Evolutionary conservation across 2,888 invertebrate genomes (phyloP).

Genomic region (Chrysodeixis includens): DNA sequence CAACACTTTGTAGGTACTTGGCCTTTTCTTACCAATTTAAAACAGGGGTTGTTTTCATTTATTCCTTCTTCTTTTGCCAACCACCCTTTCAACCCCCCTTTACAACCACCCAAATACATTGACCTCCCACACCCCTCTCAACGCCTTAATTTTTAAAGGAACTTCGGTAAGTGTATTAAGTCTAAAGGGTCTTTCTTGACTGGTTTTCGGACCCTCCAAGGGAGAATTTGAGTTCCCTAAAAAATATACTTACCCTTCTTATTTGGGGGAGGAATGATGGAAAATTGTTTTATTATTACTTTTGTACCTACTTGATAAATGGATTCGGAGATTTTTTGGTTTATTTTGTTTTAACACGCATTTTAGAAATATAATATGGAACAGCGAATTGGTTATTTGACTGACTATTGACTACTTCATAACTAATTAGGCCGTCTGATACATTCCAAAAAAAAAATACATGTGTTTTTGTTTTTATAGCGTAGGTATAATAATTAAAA

Average conservation of each 20-base stretch:
- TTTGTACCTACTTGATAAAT: constrained; percentile 58
- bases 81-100: constrained; percentile 59
- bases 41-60: constrained; percentile 79
- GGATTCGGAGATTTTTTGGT: constrained; percentile 26
- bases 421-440: too few species aligned
- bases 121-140: constrained; percentile 55
- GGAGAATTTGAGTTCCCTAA: constrained; percentile 71
- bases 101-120: constrained; percentile 58
- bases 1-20: constrained; percentile 57
- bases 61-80: constrained; percentile 80
- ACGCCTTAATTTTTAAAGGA: constrained; percentile 20
- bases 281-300: constrained; percentile 69
- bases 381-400: too few species aligned
- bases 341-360: not conserved
- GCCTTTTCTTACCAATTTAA: constrained; percentile 80
- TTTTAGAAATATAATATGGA: not conserved
- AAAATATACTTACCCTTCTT: constrained; percentile 75
- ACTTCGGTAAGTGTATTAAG: constrained; percentile 17
- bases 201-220: constrained; percentile 62
- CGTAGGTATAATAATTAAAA: too few species aligned
- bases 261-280: constrained; percentile 70
- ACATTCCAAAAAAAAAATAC: too few species aligned
- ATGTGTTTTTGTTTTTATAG: too few species aligned
- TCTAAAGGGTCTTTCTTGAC: constrained; percentile 61
- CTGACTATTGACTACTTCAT: too few species aligned